A percentile compares a stretch with the other conserved stretches of the same genome.
Conservation (phyloP, 2,113 vertebrate genomes). For the Oxyruncus cristatus region DNA sequence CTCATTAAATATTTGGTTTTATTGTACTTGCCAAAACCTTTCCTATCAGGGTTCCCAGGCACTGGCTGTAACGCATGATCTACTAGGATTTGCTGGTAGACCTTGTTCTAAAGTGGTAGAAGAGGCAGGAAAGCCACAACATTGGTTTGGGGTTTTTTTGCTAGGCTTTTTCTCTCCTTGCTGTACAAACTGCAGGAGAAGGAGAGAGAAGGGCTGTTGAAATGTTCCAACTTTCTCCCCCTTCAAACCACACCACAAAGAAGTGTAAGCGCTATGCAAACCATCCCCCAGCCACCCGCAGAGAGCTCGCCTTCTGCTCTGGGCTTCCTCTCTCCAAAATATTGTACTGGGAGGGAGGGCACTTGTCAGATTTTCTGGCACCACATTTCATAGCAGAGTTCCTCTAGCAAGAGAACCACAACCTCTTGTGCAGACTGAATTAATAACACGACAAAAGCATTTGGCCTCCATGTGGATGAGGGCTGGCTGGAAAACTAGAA, state of each 20-base stretch:
- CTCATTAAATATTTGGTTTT: not conserved
- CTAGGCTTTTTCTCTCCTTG: not conserved
- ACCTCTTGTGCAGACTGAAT: slow-evolving; percentile 22
- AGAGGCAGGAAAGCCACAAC: not conserved
- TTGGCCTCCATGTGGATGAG: slow-evolving; percentile 46
- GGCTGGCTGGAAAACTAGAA: slow-evolving; percentile 21
- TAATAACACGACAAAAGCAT: slow-evolving; percentile 45
- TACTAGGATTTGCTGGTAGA: not conserved
- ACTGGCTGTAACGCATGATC: not conserved
- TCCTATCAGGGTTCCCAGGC: not conserved
- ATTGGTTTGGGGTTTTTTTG: not conserved
- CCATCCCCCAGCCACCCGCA: not conserved
- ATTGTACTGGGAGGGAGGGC: not conserved
- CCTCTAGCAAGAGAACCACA: slow-evolving; percentile 33
- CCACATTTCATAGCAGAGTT: not conserved
- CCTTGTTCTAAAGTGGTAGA: not conserved
- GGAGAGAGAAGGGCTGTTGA: not conserved
- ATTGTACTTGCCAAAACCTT: not conserved
- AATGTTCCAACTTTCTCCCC: not conserved
- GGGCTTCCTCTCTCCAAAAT: slow-evolving; percentile 2
- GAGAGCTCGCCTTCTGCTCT: not conserved
- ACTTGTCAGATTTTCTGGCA: slow-evolving; percentile 43
- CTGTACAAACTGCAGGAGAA: not conserved
- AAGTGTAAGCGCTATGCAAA: not conserved
- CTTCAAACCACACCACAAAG: not conserved